Evolutionary conservation across 1,140 invertebrate species (phyloP), one percentile per base, ranked within the genome.

Genomic region (Drosophila pallidifrons): DNA sequence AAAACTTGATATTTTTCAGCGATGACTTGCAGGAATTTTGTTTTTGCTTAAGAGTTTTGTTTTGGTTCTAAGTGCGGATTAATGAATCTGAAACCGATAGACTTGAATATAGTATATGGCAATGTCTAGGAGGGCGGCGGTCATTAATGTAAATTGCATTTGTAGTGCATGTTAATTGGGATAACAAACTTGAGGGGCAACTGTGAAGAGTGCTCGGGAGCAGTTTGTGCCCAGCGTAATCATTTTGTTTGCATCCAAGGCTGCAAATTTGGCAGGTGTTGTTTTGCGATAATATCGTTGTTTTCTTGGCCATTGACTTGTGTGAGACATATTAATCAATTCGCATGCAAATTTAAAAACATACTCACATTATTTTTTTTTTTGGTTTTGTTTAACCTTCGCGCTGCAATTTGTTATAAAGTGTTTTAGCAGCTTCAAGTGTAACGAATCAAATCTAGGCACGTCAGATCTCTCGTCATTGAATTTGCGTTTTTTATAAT

Each of bases 261-360:
- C 64, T 76, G 28, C 64, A 72, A 25, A 77, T 86, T 67, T 68
- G 57, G 65, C 72, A 75, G 72, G 66, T 69, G 72, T 57, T 25
- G 20, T 25, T 25, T 0, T 61, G 20, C 57, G 16, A 41, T 58
- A 58, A 49, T 60, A 66, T 57, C 61, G 16, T 3, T 25, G 0
- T 25, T 51, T 25, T 30, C 51, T 47, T 57, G 61, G 35, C 38
- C 38, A 73, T 74, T 41, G 15, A 28, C 16, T 67, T 47, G 35
- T 47, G 35, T 38, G 59, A n/a, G 28, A n/a, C 52, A 72, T 49
- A 81, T 83, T 58, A 80, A 83, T 89, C 74, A 81, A 75, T 89
- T 83, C 60, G 73, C 69, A 78, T 77, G 79, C 69, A 66, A 55
- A 75, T 75, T 65, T 35, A 64, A 65, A 76, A 47, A 71, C 60